phyloP scores from a whole-genome alignment of 2,888 invertebrate genomes.

The Acrobasis suavella region DNA sequence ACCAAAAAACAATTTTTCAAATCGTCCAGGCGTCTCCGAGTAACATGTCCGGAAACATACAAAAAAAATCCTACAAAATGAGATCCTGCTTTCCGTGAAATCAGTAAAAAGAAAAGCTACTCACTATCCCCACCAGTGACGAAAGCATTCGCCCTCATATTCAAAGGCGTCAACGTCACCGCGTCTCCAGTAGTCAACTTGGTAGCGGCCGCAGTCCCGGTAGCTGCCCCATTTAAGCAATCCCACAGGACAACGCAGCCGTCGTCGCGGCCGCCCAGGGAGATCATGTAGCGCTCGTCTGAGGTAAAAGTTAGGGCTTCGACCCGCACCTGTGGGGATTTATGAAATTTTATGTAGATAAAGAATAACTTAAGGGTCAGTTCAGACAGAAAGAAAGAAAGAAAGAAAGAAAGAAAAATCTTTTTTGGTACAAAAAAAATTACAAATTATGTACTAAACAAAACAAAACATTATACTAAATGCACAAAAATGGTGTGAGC shows the following conservation, averaged over 20 bases:
- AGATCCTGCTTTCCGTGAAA: neutral
- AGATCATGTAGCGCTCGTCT: constrained; percentile 90
- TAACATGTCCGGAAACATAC: too few relatives aligned
- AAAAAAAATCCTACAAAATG: too few relatives aligned
- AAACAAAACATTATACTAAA: too few relatives aligned
- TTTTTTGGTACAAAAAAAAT: too few relatives aligned
- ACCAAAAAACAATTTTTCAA: too few relatives aligned
- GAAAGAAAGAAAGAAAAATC: too few relatives aligned
- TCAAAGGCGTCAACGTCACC: constrained; percentile 77
- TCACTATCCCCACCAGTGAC: constrained; percentile 88
- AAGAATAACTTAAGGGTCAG: too few relatives aligned
- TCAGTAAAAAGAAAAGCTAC: constrained; percentile 32
- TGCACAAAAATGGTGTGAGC: too few relatives aligned
- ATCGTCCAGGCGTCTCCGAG: too few relatives aligned
- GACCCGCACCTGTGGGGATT: constrained; percentile 84
- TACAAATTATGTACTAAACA: too few relatives aligned
- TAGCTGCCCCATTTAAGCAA: constrained; percentile 83
- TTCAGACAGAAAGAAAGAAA: too few relatives aligned
- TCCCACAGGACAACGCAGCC: constrained; percentile 94
- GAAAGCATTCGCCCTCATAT: constrained; percentile 84
- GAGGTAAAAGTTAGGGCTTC: constrained; percentile 92
- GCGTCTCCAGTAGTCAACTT: constrained; percentile 89
- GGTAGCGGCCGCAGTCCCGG: constrained; percentile 83
- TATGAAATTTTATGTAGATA: too few relatives aligned
- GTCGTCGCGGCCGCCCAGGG: constrained; percentile 95